Evolutionary conservation across 1,140 invertebrate genomes (phyloP).

Genomic region (Eriocheir sinensis): DNA sequence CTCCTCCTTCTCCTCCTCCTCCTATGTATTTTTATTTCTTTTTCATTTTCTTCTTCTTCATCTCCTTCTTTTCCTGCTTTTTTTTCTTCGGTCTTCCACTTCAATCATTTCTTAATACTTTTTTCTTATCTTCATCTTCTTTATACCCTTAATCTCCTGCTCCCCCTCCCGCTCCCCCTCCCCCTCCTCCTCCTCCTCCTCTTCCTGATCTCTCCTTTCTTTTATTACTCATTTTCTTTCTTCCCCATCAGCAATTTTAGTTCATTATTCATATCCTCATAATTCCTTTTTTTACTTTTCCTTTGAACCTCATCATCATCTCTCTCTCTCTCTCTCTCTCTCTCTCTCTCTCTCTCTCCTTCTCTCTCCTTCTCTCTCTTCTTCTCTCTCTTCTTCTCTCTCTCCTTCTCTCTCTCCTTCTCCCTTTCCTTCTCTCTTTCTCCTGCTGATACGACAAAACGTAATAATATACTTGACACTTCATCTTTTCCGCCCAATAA

Average conservation of each 20-base stretch:
- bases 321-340: background rate
- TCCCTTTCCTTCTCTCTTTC: background rate
- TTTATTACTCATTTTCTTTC: no score
- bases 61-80: no score
- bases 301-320: background rate
- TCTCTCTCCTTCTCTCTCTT: background rate
- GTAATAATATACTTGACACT: constrained; percentile 4
- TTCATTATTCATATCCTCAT: background rate
- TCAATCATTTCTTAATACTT: no score
- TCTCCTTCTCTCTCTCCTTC: background rate
- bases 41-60: background rate
- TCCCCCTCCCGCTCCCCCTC: no score
- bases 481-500: constrained; percentile 24
- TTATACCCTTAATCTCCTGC: no score
- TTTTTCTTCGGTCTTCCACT: no score
- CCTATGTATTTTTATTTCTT: background rate
- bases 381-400: background rate
- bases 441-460: background rate
- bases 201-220: no score
- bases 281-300: constrained; percentile 24
- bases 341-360: background rate
- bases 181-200: no score
- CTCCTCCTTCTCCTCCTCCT: background rate
- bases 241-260: no score
- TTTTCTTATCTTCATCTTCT: no score